These are phyloP conservation scores for Todiramphus saurophagus DNA, from an alignment of 2,113 vertebrate genomes.

Conservation along the genomic window DNA sequence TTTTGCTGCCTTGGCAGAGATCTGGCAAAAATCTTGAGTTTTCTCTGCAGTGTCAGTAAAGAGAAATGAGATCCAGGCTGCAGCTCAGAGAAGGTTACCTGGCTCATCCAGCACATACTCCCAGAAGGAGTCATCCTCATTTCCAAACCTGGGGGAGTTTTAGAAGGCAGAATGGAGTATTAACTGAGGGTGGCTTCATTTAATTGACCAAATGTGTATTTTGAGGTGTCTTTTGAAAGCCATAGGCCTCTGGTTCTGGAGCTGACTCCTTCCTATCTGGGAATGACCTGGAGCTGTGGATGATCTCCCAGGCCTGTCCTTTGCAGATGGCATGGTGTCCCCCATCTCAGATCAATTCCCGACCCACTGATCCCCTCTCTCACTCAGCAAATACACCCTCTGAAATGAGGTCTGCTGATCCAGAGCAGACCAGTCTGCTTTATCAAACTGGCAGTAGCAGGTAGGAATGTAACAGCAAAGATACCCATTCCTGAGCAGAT, in stretches of 20 bases:
- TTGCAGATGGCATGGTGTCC: fast-evolving
- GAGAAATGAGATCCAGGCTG: not conserved
- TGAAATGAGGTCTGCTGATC: not conserved
- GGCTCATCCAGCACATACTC: not conserved
- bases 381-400: not conserved
- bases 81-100: not conserved
- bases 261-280: not conserved
- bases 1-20: not conserved
- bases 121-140: not conserved
- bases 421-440: not conserved
- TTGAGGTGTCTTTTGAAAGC: not conserved
- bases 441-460: not conserved
- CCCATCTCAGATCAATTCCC: not conserved
- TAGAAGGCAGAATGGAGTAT: not conserved
- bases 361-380: not conserved
- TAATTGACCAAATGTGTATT: not conserved
- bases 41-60: not conserved
- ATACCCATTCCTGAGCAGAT: not conserved
- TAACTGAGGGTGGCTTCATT: not conserved
- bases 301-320: not conserved
- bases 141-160: not conserved
- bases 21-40: not conserved
- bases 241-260: not conserved
- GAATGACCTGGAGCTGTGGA: not conserved
- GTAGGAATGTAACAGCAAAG: not conserved